Conservation (phyloP, 2,888 invertebrate species). For the Athripsodes cinereus region DNA sequence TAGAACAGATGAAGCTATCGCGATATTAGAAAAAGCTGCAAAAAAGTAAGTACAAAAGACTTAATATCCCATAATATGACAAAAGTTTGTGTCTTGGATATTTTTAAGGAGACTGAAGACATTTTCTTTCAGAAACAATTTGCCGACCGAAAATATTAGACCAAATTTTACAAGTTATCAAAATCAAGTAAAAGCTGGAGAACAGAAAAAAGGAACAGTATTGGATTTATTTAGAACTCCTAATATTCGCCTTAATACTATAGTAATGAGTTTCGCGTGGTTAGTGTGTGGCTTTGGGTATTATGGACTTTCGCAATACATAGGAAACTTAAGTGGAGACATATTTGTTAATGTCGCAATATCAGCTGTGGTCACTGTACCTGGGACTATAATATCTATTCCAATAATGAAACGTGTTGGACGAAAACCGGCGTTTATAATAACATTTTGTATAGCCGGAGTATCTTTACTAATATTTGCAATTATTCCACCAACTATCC, state of each 20-base stretch:
- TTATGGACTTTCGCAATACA: constrained; percentile 66
- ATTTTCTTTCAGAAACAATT: constrained; percentile 12
- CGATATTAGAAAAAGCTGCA: constrained; percentile 26
- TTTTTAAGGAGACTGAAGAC: background rate
- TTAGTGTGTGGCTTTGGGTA: constrained; percentile 73
- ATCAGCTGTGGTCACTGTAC: constrained; percentile 44
- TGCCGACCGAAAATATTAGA: constrained; percentile 5
- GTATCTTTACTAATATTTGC: constrained; percentile 39
- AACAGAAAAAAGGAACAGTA: constrained; percentile 47
- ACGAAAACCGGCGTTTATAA: constrained; percentile 4
- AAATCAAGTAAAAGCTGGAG: constrained; percentile 28
- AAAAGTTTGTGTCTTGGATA: background rate
- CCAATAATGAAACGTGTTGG: constrained; percentile 10
- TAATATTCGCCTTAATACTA: constrained; percentile 62
- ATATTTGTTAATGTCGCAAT: constrained; percentile 66
- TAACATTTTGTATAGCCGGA: constrained; percentile 40
- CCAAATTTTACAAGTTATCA: background rate
- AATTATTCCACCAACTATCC: constrained; percentile 30
- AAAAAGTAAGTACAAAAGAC: constrained; percentile 29
- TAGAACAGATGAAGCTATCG: constrained; percentile 35
- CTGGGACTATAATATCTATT: constrained; percentile 8
- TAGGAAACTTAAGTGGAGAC: constrained; percentile 59
- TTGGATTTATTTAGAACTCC: constrained; percentile 65
- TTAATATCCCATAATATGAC: background rate
- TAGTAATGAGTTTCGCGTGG: constrained; percentile 73